Percentiles rank a stretch among this genome's conserved stretches.
Conservation (phyloP, 2,113 vertebrate genomes). For the Lutjanus erythropterus region DNA sequence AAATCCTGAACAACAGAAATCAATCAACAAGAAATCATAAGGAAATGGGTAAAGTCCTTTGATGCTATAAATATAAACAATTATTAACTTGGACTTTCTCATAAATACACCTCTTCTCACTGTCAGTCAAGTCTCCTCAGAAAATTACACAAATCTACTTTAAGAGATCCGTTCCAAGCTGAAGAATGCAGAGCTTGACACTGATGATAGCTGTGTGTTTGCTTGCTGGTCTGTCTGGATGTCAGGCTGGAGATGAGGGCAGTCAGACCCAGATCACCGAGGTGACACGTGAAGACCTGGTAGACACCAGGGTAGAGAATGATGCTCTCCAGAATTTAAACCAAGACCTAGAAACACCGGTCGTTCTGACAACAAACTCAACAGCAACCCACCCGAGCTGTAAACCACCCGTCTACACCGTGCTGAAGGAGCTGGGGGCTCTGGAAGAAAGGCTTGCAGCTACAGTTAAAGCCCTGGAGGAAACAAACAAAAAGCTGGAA, state of each 20-base stretch:
- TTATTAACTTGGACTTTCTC: slow-evolving; percentile 4
- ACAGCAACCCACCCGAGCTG: background rate
- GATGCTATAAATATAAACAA: no score
- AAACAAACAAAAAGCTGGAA: slow-evolving; percentile 48
- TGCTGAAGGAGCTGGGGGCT: slow-evolving; percentile 22
- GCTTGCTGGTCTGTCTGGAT: background rate
- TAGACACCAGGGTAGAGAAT: background rate
- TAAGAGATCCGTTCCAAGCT: background rate
- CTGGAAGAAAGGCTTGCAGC: slow-evolving; percentile 21
- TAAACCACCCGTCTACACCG: slow-evolving; percentile 5
- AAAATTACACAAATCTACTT: background rate
- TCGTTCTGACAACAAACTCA: background rate
- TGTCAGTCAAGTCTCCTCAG: background rate
- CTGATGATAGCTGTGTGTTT: background rate
- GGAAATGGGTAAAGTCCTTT: background rate
- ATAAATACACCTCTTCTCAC: background rate
- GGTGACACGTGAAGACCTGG: background rate
- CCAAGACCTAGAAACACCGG: background rate
- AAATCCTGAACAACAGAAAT: no score
- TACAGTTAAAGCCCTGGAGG: background rate
- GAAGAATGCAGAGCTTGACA: background rate
- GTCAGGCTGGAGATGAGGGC: background rate
- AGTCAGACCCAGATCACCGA: background rate
- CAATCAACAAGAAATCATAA: no score
- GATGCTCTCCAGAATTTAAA: background rate